These are phyloP conservation scores for Megalopta genalis DNA, from an alignment of 1,140 invertebrate species.

Conservation along the genomic window DNA sequence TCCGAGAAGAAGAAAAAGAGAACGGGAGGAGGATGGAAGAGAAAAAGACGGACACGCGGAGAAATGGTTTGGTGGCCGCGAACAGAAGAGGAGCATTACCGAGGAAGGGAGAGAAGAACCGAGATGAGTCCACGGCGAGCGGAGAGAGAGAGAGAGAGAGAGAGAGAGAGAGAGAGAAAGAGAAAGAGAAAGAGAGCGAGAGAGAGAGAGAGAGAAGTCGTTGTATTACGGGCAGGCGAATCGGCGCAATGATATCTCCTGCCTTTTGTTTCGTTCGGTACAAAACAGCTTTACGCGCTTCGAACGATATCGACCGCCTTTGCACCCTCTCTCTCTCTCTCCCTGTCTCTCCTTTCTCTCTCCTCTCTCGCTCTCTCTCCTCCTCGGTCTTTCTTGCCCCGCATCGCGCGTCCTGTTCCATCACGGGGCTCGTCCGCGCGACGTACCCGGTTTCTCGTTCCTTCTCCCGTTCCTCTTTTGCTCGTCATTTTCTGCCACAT, in stretches of 20 bases:
- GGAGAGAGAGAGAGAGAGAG: no score
- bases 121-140: constrained; percentile 38
- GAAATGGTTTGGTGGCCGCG: constrained; percentile 61
- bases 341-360: not conserved
- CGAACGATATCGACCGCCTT: constrained; percentile 60
- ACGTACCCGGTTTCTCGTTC: constrained; percentile 36
- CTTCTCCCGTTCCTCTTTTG: constrained; percentile 39
- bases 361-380: no score
- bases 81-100: constrained; percentile 29
- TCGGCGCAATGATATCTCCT: constrained; percentile 59
- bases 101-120: constrained; percentile 21
- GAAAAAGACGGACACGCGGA: constrained; percentile 44
- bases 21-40: constrained; percentile 26
- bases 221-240: constrained; percentile 50
- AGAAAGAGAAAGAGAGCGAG: no score
- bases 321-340: constrained; percentile 35
- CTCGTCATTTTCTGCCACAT: constrained; percentile 56
- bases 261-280: constrained; percentile 68
- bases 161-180: no score
- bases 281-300: constrained; percentile 61
- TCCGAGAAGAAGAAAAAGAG: constrained; percentile 70
- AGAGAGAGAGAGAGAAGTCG: not conserved
- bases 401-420: no score
- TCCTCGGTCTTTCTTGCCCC: no score
- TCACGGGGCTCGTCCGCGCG: not conserved